Evolutionary conservation across 2,797 vertebrate genomes (phyloP), one percentile per base, ranked within the genome.

Genomic region (Silurus lanzhouensis): DNA sequence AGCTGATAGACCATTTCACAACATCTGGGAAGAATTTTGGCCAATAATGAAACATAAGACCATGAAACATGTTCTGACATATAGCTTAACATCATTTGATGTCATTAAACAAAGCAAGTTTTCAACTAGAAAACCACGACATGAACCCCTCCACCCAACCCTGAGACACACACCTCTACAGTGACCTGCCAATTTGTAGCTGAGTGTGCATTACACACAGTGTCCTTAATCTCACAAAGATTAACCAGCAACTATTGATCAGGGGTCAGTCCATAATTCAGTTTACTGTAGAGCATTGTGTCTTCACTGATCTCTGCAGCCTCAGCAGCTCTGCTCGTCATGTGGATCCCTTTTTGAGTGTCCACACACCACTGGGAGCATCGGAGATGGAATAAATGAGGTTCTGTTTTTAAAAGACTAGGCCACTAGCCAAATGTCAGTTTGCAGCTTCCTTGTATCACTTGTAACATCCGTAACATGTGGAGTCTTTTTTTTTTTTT

Each of bases 271-370:
- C 55, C 67, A 71, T 25, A 71, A 55, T 71, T 70, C 81, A 46
- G 31, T 58, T 38, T 60, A 60, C 27, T 60, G 55, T 60, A 44
- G 52, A 71, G 55, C 55, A 71, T 60, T 71, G 81, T 82, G 19
- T 52, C 46, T 67, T 58, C 72, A 22, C 27, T 58, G 74, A 76
- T 25, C 76, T 71, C 17, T 84, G 63, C 52, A 38, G 48, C 27
- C 64, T 84, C 83, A 84, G 83, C 74, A 84, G 61, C 48, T 77
- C 83, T 12, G 52, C 15, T 84, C 31, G 9, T 66, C 46, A 64
- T 76, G 38, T 57, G 46, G 46, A 22, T 66, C 27, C 55, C 15
- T 64, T 77, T 48, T 44, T 10, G 48, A 44, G n/a, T 76, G 60
- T 64, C 46, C 71, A 66, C 22, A 68, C 52, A n/a, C 75, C 38